Base-by-base conservation (phyloP, 1,140 invertebrate species). In the Theocolax elegans region DNA sequence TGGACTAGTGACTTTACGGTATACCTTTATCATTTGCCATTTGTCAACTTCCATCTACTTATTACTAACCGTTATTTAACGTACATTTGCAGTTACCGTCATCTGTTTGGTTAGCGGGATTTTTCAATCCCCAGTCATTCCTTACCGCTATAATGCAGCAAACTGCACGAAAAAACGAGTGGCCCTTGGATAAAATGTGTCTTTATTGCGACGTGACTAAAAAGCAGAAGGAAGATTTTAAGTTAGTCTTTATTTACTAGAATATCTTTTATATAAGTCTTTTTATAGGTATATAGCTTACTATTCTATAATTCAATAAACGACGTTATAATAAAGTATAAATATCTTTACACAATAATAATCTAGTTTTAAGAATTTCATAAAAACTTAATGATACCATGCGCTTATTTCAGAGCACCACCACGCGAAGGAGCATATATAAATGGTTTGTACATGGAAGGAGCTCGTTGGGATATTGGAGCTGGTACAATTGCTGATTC, bases 71-170 rank as follows among this genome's bases (percentile, higher is more conserved):
- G n/a, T n/a, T n/a, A n/a, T n/a, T n/a, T n/a, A n/a, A n/a, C 8
- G n/a, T 48, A 13, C 17, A 1, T 7, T 75, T 76, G 12, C 76
- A 92, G 88, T 85, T 95, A 49, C 96, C 96, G 0, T 84, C 93
- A 1, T 91, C 95, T 0, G 91, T 97, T 21, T 98, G 96, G 96
- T 85, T 98, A 25, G 94, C 91, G 10, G 96, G 96, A 19, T 96
- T 98, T 81, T 98, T 98, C 86, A 98, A 98, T 86, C 97, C 97
- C 0, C 96, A 98, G 84, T 97, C 95, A 13, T 97, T 99, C 83
- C 87, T 99, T 9, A 99, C 96, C 0, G 96, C 97, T 31, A 97
- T 98, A 78, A 98, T 98, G 96, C 97, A 98, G 84, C 94, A 94
- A 83, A 97, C 95, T 51, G 96, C 96, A 1, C 88, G 96, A 40